A percentile compares a stretch with the other conserved stretches of the same genome.
phyloP scores from a whole-genome alignment of 1,140 invertebrate genomes.

The Homarus americanus region DNA sequence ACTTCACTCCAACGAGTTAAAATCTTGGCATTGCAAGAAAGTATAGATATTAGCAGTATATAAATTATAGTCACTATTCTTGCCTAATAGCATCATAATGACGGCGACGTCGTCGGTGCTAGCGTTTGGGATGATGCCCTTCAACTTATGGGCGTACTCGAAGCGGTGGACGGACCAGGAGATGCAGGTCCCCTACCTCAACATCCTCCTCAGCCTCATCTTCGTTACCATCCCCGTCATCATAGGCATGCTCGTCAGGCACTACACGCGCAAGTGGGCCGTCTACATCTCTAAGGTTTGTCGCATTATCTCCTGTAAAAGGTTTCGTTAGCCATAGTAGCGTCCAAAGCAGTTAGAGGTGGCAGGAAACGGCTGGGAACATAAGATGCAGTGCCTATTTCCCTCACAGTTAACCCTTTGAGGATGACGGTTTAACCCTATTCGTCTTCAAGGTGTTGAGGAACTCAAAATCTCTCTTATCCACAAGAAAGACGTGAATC shows the following conservation, averaged over 20 bases:
- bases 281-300: constrained; percentile 51
- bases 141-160: constrained; percentile 54
- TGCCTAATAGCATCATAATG: constrained; percentile 45
- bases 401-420: too few relatives aligned
- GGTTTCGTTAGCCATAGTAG: too few relatives aligned
- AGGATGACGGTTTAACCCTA: too few relatives aligned
- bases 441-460: too few relatives aligned
- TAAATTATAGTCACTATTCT: background rate
- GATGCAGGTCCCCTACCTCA: constrained; percentile 42
- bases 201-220: constrained; percentile 49
- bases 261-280: constrained; percentile 43
- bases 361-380: too few relatives aligned
- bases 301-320: too few relatives aligned
- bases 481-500: too few relatives aligned
- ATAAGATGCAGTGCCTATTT: too few relatives aligned
- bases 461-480: too few relatives aligned
- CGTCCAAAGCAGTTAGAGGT: too few relatives aligned
- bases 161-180: constrained; percentile 51
- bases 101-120: constrained; percentile 45
- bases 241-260: constrained; percentile 43
- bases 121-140: constrained; percentile 50
- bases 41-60: background rate
- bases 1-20: too few relatives aligned
- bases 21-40: background rate
- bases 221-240: constrained; percentile 50